Base-by-base conservation (phyloP, 2,113 vertebrate species). In the Sceloporus undulatus region DNA sequence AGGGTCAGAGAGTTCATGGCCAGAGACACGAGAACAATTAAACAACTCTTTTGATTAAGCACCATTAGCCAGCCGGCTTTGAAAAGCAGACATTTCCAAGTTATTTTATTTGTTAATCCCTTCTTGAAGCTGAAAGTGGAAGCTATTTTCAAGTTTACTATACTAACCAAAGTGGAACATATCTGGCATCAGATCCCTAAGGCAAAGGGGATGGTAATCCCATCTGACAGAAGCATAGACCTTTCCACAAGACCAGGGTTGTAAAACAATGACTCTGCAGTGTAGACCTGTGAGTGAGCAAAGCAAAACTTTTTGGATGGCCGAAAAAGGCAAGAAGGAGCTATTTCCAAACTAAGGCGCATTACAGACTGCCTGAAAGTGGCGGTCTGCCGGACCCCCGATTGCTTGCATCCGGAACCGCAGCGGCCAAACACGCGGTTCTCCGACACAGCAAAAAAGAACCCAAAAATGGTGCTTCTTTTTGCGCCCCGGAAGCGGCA, bases 41-140 rank as follows among this genome's bases (percentile, higher is more conserved):
- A 95, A 93, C 89, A 94, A 92, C 86, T 88, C 90, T 91, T 94
- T 94, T 93, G 40, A 93, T 94, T 94, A 94, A 94, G 85, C 88
- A 93, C 84, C 87, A 89, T 88, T 91, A 91, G 0, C 82, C 77
- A 91, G 90, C 59, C 86, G 56, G 86, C 76, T 89, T 73, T 74
- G 73, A 92, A 91, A 85, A 92, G 91, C n/a, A 79, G 91, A 90
- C 85, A 73, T 76, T 90, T 89, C 70, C 75, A 91, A 88, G 91
- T 81, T 87, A 25, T 48, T 88, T 71, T 87, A 4, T 29, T 23
- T 66, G 29, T 56, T 84, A 25, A 62, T 66, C 71, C 81, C 83
- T 85, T 48, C 25, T 19, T 90, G 93, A 34, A 82, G 86, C 34
- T 85, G 84, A 92, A 89, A 91, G 90, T 89, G 74, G 87, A 85